These are phyloP conservation scores for Zygothrica quintamaculata DNA, from an alignment of 2,888 invertebrate genomes.

Conservation along the genomic window DNA sequence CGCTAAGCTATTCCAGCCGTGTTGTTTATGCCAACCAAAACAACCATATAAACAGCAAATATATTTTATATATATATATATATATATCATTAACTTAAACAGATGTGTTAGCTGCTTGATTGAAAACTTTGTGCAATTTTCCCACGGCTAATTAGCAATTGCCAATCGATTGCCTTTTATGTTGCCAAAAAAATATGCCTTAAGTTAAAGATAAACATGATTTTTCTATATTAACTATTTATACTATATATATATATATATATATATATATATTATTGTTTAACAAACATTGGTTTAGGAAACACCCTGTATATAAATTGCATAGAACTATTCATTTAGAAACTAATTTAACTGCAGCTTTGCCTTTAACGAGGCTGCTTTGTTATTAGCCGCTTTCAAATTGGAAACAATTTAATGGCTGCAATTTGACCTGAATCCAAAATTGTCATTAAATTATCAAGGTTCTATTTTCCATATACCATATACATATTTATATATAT, in stretches of 20 bases:
- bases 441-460: conserved; percentile 36
- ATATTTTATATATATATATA: conserved; percentile 1
- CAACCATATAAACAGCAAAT: conserved; percentile 1
- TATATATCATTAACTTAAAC: conserved; percentile 15
- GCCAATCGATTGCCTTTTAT: conserved; percentile 9
- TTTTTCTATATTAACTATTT: no score
- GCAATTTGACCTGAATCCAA: conserved; percentile 26
- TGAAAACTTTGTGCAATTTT: conserved; percentile 10
- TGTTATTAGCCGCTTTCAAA: conserved; percentile 16
- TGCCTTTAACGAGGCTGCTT: conserved; percentile 19
- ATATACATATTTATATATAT: not conserved
- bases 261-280: no score
- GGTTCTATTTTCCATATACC: conserved; percentile 20
- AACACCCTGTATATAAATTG: conserved; percentile 22
- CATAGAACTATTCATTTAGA: conserved; percentile 35
- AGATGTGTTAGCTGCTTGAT: conserved; percentile 7
- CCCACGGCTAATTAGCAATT: conserved; percentile 26
- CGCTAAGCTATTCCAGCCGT: conserved; percentile 26
- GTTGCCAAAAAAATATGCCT: not conserved
- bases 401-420: conserved; percentile 24
- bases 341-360: conserved; percentile 32
- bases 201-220: no score
- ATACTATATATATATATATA: no score
- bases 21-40: conserved; percentile 30
- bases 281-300: no score